Base-by-base conservation (phyloP, 1,140 invertebrate species). In the fruit fly (Drosophila melanogaster) region DNA sequence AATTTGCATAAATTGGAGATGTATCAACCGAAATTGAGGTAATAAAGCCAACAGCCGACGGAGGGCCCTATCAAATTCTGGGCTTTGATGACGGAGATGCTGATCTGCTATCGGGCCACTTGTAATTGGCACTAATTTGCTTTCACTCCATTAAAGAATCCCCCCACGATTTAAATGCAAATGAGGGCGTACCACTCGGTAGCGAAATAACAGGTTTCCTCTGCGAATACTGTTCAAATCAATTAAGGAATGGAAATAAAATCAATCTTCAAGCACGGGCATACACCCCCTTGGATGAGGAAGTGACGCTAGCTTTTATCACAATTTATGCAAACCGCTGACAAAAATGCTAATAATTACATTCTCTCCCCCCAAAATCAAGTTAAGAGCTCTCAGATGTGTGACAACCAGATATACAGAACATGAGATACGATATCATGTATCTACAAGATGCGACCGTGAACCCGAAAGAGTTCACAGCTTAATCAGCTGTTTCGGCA, bases 1-100 rank as follows among this genome's bases (percentile, higher is more conserved):
- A 65, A 86, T 86, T 86, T 86, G 75, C 79, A 83, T 87, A 87
- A 79, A 73, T 87, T 62, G 75, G 51, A 72, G 75, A 86, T 86
- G 84, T 72, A 86, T 86, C 83, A 87, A 66, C 33, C 51, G 60
- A 62, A 79, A 78, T 61, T 55, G 41, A 66, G 46, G 51, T 51
- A 70, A 67, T 50, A 47, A 76, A 53, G 30, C 51, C 50, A 38
- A 62, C 59, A 59, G 2, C n/a, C 37, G n/a, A 17, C 37, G 30
- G 14, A 53, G 60, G 74, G 54, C 53, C 61, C 43, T 47, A 60
- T 44, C 41, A 40, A 50, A 53, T 33, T 57, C 17, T 24, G 56
- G 35, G 41, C 56, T 49, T 33, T 56, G 58, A 64, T 64, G 40
- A 54, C 37, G 66, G 41, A 61, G 54, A 49, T 53, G 56, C 43